Evolutionary conservation across 2,113 vertebrate genomes (phyloP), one percentile per base, ranked within the genome.

Genomic region (Phylloscopus trochilus): DNA sequence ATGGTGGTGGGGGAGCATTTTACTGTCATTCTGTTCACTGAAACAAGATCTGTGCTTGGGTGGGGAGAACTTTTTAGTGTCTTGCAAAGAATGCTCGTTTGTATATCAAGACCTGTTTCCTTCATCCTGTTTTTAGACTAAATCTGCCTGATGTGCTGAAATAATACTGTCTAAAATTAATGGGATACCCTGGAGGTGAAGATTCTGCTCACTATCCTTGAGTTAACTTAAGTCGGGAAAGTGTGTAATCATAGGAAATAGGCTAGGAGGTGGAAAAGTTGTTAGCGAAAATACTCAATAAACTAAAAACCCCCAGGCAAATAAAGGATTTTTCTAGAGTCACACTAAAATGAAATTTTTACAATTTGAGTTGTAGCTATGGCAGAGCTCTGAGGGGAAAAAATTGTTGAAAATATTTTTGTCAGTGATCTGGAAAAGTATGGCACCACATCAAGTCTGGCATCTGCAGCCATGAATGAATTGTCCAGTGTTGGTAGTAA

Each of bases 391-490:
- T 31, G 33, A 73, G 27, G 7, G 1, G 35, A 7, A 43, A 24
- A 55, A 55, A 8, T 37, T 2, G 8, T 35, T 84, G 41, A 60
- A 52, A 56, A 26, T 72, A 28, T 10, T 66, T 83, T 81, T 84
- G 49, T 77, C 11, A 56, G 22, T 91, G 4, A 17, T 63, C 28
- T 75, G 43, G 31, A 52, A 70, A 35, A 52, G 14, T 20, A 17
- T 30, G 9, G 23, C 18, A 47, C 18, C 7, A 3, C 7, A 1
- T 21, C 15, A 63, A 60, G 7, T 77, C 53, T 88, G 41, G 6
- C 2, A 5, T 39, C 24, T 43, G 11, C n/a, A 56, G 15, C 19
- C 0, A 0, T 68, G 35, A 20, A 23, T 85, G 33, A 23, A 17
- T 88, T 72, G 24, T 59, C 24, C 30, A 6, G 10, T n/a, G 10